Evolutionary conservation across 2,888 invertebrate species (phyloP).

Genomic region (Yponomeuta cagnagella): DNA sequence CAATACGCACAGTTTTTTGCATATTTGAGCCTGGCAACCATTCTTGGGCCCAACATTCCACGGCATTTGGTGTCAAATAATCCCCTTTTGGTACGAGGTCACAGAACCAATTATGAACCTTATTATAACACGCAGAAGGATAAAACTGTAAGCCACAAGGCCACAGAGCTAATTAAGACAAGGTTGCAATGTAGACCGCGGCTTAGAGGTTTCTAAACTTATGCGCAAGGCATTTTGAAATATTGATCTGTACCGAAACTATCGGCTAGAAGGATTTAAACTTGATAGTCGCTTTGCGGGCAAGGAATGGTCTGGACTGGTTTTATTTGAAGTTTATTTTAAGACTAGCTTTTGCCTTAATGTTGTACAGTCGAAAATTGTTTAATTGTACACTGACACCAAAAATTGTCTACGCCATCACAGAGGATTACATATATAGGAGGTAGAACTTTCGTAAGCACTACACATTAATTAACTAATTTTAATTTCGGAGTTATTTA

Average conservation of each 20-base stretch:
- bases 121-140: background rate
- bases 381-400: too few relatives aligned
- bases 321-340: background rate
- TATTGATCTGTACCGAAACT: background rate
- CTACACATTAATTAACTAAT: too few relatives aligned
- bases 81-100: background rate
- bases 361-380: too few relatives aligned
- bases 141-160: background rate
- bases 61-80: background rate
- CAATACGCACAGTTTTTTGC: too few relatives aligned
- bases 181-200: background rate
- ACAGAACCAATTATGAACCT: background rate
- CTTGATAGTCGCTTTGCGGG: background rate
- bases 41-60: too few relatives aligned
- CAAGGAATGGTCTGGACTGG: background rate
- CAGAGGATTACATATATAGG: too few relatives aligned
- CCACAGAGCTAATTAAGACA: background rate
- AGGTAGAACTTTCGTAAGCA: too few relatives aligned
- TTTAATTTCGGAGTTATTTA: too few relatives aligned
- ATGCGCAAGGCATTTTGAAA: background rate
- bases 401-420: too few relatives aligned
- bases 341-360: too few relatives aligned
- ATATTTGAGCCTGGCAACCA: too few relatives aligned
- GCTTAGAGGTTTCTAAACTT: background rate
- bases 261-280: background rate